Evolutionary conservation across 2,113 vertebrate species (phyloP), one percentile per base, ranked within the genome.

Genomic region (Orientallactaga bullata): DNA sequence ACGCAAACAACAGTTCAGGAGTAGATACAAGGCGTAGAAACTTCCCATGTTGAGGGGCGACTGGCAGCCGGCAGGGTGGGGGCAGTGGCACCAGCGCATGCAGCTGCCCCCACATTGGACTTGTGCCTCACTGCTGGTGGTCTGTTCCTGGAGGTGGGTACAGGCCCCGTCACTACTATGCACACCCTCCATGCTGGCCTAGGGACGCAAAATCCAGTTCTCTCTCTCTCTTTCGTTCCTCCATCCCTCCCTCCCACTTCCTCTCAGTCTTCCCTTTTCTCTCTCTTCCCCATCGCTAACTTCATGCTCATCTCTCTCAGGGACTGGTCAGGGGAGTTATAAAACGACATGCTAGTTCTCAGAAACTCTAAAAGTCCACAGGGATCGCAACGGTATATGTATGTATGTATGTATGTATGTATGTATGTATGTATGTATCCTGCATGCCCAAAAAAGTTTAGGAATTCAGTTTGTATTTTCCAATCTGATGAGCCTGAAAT

Each of bases 401-500:
- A 30, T 68, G 3, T 66, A 26, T 68, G 26, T 32, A 30, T 9
- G 12, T 30, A 32, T 68, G 9, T 9, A 26, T 66, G 26, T 30
- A 30, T 16, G 3, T 15, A 5, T 18, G 7, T 71, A 20, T 42
- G n/a, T 11, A 24, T 58, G 65, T 98, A 98, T 97, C 98, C 98
- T 98, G 98, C 98, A 98, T 97, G 96, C 93, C 98, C 37, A 97
- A 98, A 98, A 98, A 99, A 98, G 98, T 98, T 99, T 98, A 98
- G 96, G 98, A 98, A 99, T 99, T 99, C 98, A 98, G 97, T 94
- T 96, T 92, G 95, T 98, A 98, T 98, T 98, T 98, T 98, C 98
- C 97, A 98, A 98, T 98, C 98, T 98, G 98, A 99, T 99, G 97
- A 98, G 96, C 98, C 98, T 99, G 98, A 99, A 99, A 99, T 99